Conservation (phyloP, 2,797 vertebrate genomes). For the Australoheros facetus region DNA sequence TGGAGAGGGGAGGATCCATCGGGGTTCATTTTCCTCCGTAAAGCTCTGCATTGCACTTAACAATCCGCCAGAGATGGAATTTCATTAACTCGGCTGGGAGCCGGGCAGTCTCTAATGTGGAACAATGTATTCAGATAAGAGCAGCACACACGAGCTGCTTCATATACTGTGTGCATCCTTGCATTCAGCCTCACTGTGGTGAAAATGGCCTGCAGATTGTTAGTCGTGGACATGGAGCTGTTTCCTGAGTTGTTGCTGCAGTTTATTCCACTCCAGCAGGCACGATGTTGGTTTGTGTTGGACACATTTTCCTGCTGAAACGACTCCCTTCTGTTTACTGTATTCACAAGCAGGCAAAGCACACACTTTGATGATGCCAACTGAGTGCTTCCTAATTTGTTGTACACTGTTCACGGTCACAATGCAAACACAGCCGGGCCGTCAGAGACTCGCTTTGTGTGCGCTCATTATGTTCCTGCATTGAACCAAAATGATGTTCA, state of each 20-base stretch:
- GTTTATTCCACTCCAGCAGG: too few relatives aligned
- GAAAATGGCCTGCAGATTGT: not conserved
- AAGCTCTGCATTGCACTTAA: conserved; percentile 28
- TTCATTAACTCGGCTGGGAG: conserved; percentile 46
- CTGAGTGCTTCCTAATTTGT: not conserved
- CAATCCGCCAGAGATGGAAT: conserved; percentile 29
- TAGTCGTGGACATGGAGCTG: not conserved
- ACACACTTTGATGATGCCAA: not conserved
- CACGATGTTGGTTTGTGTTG: too few relatives aligned
- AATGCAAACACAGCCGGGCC: not conserved
- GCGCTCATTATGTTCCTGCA: not conserved
- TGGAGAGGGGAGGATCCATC: not conserved
- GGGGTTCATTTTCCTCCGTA: conserved; percentile 44
- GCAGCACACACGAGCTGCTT: conserved; percentile 15
- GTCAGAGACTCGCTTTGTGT: not conserved
- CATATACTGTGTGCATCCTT: not conserved
- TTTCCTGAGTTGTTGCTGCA: not conserved
- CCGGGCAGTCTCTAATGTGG: conserved; percentile 25
- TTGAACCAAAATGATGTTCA: not conserved
- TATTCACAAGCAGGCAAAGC: not conserved
- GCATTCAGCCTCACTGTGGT: not conserved
- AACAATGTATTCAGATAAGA: conserved; percentile 15
- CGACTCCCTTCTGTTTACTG: not conserved
- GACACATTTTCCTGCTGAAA: not conserved
- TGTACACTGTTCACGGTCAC: not conserved